A percentile compares a stretch with the other conserved stretches of the same genome.
Evolutionary conservation across 2,888 invertebrate genomes (phyloP).

Genomic region (Caenorhabditis parvicauda): DNA sequence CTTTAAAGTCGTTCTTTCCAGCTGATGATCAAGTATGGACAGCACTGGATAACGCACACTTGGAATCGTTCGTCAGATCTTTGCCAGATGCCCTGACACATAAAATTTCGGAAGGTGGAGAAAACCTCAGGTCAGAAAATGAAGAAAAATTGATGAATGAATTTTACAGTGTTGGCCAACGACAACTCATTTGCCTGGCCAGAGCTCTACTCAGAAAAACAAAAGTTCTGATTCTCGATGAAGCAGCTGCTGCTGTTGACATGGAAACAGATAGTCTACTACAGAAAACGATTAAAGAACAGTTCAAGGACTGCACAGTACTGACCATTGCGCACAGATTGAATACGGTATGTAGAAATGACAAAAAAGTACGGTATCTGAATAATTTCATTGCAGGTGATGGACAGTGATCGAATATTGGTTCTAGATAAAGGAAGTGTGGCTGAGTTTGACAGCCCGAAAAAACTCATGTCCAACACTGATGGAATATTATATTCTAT

Average conservation of each 20-base stretch:
- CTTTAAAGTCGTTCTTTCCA: constrained; percentile 5
- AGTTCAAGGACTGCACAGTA: constrained; percentile 78
- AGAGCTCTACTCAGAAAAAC: constrained; percentile 55
- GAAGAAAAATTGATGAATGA: background rate
- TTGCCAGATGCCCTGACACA: constrained; percentile 78
- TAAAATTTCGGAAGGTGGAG: constrained; percentile 84
- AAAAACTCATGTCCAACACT: constrained; percentile 28
- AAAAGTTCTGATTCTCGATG: constrained; percentile 69
- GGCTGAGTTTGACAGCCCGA: constrained; percentile 45
- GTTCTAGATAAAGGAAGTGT: constrained; percentile 43
- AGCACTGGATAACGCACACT: constrained; percentile 73
- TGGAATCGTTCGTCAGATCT: constrained; percentile 79
- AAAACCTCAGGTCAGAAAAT: constrained; percentile 70
- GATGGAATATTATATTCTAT: constrained; percentile 43
- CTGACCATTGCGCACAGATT: constrained; percentile 67
- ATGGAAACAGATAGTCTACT: constrained; percentile 58
- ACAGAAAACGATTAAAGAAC: constrained; percentile 75
- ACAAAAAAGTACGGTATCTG: background rate
- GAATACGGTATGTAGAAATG: constrained; percentile 21
- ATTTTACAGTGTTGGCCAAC: constrained; percentile 53
- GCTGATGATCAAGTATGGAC: constrained; percentile 39
- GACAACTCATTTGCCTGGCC: constrained; percentile 57
- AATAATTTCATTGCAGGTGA: constrained; percentile 23
- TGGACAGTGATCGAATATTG: constrained; percentile 41
- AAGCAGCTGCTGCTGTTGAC: constrained; percentile 68